These are phyloP conservation scores for Cynopterus brachyotis DNA, from an alignment of 2,113 vertebrate species.

Conservation along the genomic window DNA sequence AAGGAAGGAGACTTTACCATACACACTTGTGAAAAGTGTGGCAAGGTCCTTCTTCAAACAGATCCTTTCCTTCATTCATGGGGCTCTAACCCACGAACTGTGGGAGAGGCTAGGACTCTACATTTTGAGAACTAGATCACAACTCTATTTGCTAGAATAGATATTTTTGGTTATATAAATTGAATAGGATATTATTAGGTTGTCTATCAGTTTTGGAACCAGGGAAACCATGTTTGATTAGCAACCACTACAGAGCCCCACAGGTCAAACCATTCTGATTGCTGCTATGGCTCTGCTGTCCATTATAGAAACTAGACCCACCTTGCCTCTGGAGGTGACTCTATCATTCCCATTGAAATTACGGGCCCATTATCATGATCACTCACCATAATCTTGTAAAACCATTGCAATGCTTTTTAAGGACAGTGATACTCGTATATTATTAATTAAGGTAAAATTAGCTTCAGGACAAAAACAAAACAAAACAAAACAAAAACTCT, in stretches of 20 bases:
- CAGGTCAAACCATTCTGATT: background rate
- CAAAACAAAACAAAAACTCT: background rate
- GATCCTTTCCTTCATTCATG: background rate
- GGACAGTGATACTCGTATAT: background rate
- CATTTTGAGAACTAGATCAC: background rate
- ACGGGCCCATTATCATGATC: background rate
- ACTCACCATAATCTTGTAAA: background rate
- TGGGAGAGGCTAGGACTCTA: background rate
- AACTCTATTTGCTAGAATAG: background rate
- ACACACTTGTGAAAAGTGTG: background rate
- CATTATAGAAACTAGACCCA: background rate
- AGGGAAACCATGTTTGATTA: background rate
- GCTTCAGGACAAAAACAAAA: background rate
- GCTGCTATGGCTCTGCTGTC: background rate
- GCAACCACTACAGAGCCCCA: background rate
- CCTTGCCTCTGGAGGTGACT: background rate
- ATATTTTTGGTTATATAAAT: background rate
- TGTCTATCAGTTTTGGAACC: slow-evolving; percentile 30
- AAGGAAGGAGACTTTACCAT: background rate
- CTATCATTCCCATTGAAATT: background rate
- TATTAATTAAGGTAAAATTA: slow-evolving; percentile 1
- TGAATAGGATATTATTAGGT: background rate
- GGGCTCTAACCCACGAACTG: background rate
- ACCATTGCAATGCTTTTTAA: background rate
- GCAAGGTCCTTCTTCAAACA: background rate